Evolutionary conservation across 2,113 vertebrate genomes (phyloP).

Genomic region (Sceloporus undulatus): DNA sequence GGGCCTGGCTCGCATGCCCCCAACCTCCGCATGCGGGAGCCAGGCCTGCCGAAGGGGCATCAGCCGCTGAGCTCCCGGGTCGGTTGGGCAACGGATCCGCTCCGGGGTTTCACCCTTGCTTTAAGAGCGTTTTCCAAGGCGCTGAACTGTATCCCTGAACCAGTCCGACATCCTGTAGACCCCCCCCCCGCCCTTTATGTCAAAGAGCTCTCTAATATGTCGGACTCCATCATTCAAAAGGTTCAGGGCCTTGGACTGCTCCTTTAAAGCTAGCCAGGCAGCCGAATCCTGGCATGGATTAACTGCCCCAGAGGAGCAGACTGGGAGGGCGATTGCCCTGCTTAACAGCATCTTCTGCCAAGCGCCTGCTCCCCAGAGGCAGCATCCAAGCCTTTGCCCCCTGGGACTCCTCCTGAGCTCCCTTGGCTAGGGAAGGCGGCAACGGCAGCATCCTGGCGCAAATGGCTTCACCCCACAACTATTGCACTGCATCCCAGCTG

Average conservation of each 20-base stretch:
- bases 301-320: no score
- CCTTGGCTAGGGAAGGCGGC: background rate
- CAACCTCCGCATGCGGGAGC: constrained; percentile 73
- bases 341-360: no score
- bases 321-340: no score
- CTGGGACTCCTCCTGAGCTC: background rate
- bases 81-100: background rate
- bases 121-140: constrained; percentile 21
- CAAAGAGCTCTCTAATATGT: no score
- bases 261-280: background rate
- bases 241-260: background rate
- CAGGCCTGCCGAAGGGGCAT: background rate
- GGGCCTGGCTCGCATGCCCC: constrained; percentile 72
- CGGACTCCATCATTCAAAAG: no score
- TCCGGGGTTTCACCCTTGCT: background rate
- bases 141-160: background rate
- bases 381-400: background rate
- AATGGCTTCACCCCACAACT: constrained; percentile 68
- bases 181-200: no score
- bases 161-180: background rate
- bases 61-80: background rate
- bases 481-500: constrained; percentile 71
- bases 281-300: no score
- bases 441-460: background rate
- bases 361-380: no score